Conservation (phyloP, 2,888 invertebrate genomes). For the Deroplatys truncata region DNA sequence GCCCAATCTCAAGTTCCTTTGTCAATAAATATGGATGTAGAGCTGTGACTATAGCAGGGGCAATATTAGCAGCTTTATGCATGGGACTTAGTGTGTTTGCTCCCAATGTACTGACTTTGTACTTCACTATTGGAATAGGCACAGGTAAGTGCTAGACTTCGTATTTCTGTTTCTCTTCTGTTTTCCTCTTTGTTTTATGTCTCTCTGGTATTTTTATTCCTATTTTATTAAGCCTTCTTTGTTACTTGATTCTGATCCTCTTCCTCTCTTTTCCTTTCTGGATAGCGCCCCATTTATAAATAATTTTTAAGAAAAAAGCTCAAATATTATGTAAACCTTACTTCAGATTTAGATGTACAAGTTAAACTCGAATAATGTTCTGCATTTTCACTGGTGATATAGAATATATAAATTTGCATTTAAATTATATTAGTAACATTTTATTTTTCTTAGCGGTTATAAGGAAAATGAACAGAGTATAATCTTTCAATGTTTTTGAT, state of each 20-base stretch:
- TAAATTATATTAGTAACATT: too few relatives aligned
- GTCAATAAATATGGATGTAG: slow-evolving; percentile 95
- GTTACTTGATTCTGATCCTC: not conserved
- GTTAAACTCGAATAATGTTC: too few relatives aligned
- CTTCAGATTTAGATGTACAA: too few relatives aligned
- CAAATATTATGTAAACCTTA: too few relatives aligned
- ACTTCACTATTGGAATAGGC: slow-evolving; percentile 91
- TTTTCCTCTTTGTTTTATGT: not conserved
- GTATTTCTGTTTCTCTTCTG: not conserved
- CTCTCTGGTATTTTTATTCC: not conserved
- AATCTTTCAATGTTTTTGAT: too few relatives aligned
- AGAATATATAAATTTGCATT: too few relatives aligned
- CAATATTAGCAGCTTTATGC: slow-evolving; percentile 71
- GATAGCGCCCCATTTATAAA: too few relatives aligned
- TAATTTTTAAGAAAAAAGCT: too few relatives aligned
- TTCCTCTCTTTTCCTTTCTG: not conserved
- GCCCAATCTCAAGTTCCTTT: slow-evolving; percentile 91
- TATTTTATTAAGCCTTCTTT: not conserved
- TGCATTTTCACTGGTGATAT: too few relatives aligned
- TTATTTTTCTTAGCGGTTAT: too few relatives aligned
- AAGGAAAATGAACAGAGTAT: too few relatives aligned
- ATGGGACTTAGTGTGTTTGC: slow-evolving; percentile 80
- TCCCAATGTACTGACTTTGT: slow-evolving; percentile 75
- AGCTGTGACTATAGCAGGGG: slow-evolving; percentile 83
- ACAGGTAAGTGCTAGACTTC: slow-evolving; percentile 52